Evolutionary conservation across 2,888 invertebrate genomes (phyloP).

Genomic region (Cephus pygmeus): DNA sequence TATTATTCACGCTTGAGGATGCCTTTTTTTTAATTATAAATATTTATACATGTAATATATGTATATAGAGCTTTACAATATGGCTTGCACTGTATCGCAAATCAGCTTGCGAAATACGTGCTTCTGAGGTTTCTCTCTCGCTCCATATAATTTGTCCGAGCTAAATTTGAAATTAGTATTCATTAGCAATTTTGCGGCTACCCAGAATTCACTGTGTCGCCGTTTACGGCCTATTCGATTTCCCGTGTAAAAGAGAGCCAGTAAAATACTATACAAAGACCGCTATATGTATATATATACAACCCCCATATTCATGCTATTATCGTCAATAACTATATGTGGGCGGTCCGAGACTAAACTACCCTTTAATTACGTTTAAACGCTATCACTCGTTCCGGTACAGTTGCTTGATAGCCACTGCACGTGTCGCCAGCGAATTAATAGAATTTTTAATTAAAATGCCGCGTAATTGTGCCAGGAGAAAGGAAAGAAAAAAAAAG

Average conservation of each 20-base stretch:
- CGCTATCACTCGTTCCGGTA: neutral
- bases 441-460: constrained; percentile 61
- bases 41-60: neutral
- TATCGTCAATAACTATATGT: neutral
- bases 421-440: constrained; percentile 31
- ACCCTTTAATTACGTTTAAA: neutral
- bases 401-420: neutral
- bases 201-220: constrained; percentile 3
- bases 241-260: neutral
- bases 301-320: constrained; percentile 2
- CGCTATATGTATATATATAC: neutral
- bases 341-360: neutral
- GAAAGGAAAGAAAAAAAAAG: neutral
- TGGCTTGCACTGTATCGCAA: neutral
- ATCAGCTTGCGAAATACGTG: neutral
- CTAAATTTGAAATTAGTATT: constrained; percentile 34
- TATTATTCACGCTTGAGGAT: constrained; percentile 30
- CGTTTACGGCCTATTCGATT: constrained; percentile 6
- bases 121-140: neutral
- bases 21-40: neutral
- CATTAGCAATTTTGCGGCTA: constrained; percentile 21
- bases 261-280: neutral
- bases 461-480: constrained; percentile 46
- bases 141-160: neutral
- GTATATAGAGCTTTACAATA: neutral